These are phyloP conservation scores for Erinaceus europaeus DNA, from an alignment of 2,113 vertebrate genomes.

Conservation along the genomic window DNA sequence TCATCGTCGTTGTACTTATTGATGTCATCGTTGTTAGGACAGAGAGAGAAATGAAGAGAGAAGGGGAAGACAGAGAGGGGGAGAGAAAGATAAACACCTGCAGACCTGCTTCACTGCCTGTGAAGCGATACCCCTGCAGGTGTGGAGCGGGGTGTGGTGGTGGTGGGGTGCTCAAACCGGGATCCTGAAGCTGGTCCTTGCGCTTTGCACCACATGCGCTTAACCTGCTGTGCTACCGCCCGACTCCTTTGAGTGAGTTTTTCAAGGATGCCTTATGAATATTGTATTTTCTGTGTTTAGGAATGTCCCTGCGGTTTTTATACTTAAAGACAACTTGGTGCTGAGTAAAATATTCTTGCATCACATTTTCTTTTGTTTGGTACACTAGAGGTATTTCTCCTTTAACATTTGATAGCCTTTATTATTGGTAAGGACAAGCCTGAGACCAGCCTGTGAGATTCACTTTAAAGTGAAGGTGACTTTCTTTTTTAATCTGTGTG, in stretches of 20 bases:
- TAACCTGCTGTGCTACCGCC: no score
- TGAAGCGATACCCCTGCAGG: no score
- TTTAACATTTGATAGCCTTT: background rate
- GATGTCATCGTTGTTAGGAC: no score
- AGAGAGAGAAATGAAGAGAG: no score
- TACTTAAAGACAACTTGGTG: background rate
- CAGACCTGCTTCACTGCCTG: no score
- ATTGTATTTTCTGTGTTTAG: background rate
- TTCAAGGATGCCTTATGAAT: background rate
- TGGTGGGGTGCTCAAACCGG: no score
- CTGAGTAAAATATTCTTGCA: background rate
- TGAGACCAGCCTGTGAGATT: background rate
- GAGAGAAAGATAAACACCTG: background rate
- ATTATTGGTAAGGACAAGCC: background rate
- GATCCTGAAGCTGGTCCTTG: no score
- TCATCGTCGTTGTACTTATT: no score
- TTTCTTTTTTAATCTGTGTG: background rate
- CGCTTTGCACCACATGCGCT: no score
- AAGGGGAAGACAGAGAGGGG: no score
- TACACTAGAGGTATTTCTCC: background rate
- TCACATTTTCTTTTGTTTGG: background rate
- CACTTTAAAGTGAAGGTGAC: background rate
- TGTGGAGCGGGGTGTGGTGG: no score
- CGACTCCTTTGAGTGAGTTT: background rate
- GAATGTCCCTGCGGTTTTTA: background rate